Percentiles rank a stretch among this genome's conserved stretches.
Conservation (phyloP, 2,888 invertebrate species). For the Monoplex corrugatus region DNA sequence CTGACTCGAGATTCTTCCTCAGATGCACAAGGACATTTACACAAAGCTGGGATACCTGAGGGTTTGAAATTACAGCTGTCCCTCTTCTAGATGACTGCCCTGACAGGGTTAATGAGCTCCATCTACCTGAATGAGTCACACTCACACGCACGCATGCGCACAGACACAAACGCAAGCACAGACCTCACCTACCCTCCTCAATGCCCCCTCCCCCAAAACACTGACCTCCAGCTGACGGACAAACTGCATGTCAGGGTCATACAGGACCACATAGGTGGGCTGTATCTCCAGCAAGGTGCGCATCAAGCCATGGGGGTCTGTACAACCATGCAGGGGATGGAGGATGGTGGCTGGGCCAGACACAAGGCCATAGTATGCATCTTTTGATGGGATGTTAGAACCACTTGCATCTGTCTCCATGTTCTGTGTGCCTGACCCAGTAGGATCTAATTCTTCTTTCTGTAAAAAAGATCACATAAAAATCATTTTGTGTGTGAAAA, state of each 20-base stretch:
- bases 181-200: background rate
- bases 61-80: too few species aligned
- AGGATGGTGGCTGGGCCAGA: conserved; percentile 77
- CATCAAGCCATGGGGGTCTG: conserved; percentile 86
- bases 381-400: conserved; percentile 64
- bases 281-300: conserved; percentile 86
- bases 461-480: too few species aligned
- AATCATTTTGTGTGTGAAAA: too few species aligned
- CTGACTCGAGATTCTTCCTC: too few species aligned
- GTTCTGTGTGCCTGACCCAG: background rate
- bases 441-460: too few species aligned
- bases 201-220: background rate
- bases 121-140: too few species aligned
- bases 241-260: conserved; percentile 92
- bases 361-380: conserved; percentile 74
- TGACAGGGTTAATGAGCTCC: too few species aligned
- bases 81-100: too few species aligned
- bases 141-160: background rate
- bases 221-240: conserved; percentile 93
- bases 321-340: conserved; percentile 79
- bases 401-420: background rate
- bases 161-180: background rate
- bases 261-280: conserved; percentile 93
- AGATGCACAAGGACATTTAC: too few species aligned
- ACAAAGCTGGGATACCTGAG: too few species aligned